Conservation (phyloP, 2,113 vertebrate species). For the Rhinopomastus cyanomelas region DNA sequence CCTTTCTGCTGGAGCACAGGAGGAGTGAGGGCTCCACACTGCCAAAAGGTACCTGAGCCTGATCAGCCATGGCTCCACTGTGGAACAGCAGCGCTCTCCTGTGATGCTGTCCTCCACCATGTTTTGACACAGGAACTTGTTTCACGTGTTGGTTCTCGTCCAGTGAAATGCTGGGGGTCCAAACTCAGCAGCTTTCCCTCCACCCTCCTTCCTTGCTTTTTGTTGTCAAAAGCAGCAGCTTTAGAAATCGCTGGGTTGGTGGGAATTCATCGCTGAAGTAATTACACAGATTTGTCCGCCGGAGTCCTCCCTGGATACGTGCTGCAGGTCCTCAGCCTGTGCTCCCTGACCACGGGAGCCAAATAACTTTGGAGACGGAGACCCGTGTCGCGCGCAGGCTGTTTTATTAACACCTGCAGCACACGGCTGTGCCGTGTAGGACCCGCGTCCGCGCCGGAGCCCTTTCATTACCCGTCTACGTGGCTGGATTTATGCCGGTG, state of each 20-base stretch:
- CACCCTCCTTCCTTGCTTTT: background rate
- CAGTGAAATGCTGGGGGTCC: background rate
- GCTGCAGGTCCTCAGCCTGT: background rate
- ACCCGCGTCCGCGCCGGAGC: background rate
- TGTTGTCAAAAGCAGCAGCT: background rate
- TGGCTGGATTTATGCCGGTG: constrained; percentile 9
- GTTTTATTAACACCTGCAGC: constrained; percentile 46
- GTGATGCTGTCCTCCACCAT: background rate
- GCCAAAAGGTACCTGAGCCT: background rate
- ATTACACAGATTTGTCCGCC: background rate
- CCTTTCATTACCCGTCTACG: constrained; percentile 12
- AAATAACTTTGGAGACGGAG: constrained; percentile 39
- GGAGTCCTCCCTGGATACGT: background rate
- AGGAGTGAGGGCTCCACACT: background rate
- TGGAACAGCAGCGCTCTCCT: background rate
- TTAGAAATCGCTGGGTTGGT: background rate
- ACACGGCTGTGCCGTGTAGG: constrained; percentile 1
- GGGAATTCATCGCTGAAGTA: background rate
- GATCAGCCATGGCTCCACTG: background rate
- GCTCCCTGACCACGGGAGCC: background rate
- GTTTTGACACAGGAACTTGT: background rate
- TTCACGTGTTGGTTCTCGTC: background rate
- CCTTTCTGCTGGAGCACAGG: background rate
- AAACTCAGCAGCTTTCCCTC: background rate
- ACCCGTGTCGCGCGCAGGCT: background rate